phyloP scores from a whole-genome alignment of 2,888 invertebrate species.

The Brachypalpus laphriformis region DNA sequence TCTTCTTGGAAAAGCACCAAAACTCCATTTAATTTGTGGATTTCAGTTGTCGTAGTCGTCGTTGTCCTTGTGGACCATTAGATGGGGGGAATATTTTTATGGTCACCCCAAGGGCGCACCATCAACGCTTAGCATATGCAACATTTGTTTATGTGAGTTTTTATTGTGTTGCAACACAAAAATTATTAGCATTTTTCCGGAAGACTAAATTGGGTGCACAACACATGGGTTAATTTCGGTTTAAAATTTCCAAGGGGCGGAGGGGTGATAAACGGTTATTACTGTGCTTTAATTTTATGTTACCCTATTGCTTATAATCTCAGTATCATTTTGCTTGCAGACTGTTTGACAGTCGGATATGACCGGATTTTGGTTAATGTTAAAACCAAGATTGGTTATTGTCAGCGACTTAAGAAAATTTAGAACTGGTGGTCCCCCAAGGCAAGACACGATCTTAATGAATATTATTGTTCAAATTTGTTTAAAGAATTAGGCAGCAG shows the following conservation, averaged over 20 bases:
- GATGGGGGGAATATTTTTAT: slow-evolving; percentile 50
- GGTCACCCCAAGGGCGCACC: slow-evolving; percentile 1
- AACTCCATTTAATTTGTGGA: slow-evolving; percentile 41
- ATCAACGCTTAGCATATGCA: slow-evolving; percentile 26
- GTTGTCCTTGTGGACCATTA: slow-evolving; percentile 46
- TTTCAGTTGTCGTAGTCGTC: too few species aligned
- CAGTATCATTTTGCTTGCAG: not conserved
- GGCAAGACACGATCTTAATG: too few species aligned
- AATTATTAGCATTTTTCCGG: slow-evolving; percentile 36
- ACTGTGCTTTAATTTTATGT: slow-evolving; percentile 9
- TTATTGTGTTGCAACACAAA: slow-evolving; percentile 28
- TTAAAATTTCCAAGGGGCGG: not conserved
- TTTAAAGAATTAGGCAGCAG: too few species aligned
- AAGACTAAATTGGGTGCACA: slow-evolving; percentile 28
- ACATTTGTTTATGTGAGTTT: slow-evolving; percentile 48
- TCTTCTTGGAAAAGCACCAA: slow-evolving; percentile 60
- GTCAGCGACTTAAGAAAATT: not conserved
- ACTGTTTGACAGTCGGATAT: not conserved
- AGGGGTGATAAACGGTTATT: not conserved
- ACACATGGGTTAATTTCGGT: slow-evolving; percentile 23
- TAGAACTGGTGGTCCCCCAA: too few species aligned
- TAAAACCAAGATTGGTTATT: not conserved
- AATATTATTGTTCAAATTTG: too few species aligned
- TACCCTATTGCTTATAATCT: not conserved
- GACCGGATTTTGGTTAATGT: not conserved